Percentiles rank a stretch among this genome's conserved stretches.
Evolutionary conservation across 2,797 vertebrate genomes (phyloP).

Genomic region (Carduelis carduelis): DNA sequence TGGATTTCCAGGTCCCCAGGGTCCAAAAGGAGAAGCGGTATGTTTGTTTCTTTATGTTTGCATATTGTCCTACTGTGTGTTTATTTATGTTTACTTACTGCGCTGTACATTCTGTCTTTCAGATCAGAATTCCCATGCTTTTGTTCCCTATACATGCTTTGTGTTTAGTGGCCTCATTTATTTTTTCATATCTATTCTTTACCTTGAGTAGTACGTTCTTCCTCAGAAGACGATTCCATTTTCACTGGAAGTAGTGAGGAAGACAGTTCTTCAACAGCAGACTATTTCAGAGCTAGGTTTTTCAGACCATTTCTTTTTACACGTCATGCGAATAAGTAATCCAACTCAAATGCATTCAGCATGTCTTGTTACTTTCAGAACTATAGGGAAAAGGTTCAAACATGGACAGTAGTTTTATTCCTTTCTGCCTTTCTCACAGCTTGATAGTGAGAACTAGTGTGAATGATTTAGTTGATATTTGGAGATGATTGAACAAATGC

Average conservation of each 20-base stretch:
- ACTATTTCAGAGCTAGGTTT: not conserved
- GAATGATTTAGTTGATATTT: not conserved
- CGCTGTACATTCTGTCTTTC: not conserved
- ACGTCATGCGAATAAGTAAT: not conserved
- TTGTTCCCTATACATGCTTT: not conserved
- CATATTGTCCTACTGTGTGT: not conserved
- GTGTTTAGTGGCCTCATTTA: not conserved
- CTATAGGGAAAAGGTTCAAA: not conserved
- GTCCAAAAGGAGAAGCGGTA: constrained; percentile 89
- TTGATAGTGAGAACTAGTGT: not conserved
- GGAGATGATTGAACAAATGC: not conserved
- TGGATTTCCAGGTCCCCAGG: constrained; percentile 82
- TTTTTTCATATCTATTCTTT: not conserved
- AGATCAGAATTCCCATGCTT: not conserved
- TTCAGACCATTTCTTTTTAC: not conserved
- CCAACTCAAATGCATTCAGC: not conserved
- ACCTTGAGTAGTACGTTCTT: not conserved
- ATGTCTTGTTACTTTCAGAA: not conserved
- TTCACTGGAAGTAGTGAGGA: not conserved
- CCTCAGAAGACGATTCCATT: not conserved
- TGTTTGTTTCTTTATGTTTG: constrained; percentile 19
- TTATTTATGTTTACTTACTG: not conserved
- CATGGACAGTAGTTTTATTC: not conserved
- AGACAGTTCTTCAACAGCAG: not conserved
- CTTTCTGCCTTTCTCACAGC: not conserved